These are phyloP conservation scores for Leucozona laternaria DNA, from an alignment of 2,888 invertebrate genomes.

Conservation along the genomic window DNA sequence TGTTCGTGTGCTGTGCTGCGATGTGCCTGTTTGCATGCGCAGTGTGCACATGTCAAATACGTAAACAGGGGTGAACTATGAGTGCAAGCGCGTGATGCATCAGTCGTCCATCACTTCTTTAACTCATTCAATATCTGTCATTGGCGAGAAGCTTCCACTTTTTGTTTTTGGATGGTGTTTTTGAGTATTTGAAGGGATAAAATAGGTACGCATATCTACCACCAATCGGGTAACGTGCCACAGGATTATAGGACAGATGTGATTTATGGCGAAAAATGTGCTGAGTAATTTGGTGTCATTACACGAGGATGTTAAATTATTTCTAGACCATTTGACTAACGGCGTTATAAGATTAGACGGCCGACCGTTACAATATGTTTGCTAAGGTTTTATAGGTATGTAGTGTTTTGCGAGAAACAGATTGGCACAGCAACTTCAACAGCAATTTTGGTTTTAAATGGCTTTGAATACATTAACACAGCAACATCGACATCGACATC, in stretches of 20 bases:
- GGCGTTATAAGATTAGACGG: not conserved
- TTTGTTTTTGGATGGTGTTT: conserved; percentile 25
- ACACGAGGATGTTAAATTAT: conserved; percentile 56
- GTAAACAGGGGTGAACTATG: conserved; percentile 70
- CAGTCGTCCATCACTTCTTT: conserved; percentile 57
- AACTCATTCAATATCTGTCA: conserved; percentile 40
- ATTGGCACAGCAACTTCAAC: too few relatives aligned
- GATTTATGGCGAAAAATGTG: conserved; percentile 66
- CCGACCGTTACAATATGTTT: not conserved
- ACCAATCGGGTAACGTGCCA: conserved; percentile 27
- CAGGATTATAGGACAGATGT: conserved; percentile 64
- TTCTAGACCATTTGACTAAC: conserved; percentile 35
- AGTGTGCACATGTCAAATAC: conserved; percentile 55
- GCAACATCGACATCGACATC: too few relatives aligned
- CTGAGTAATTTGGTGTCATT: conserved; percentile 69
- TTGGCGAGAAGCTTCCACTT: conserved; percentile 49
- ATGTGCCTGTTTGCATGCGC: conserved; percentile 29
- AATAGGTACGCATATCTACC: too few relatives aligned
- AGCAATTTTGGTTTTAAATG: too few relatives aligned
- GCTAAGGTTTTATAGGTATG: not conserved
- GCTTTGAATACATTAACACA: too few relatives aligned
- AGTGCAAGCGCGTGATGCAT: conserved; percentile 51
- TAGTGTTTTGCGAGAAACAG: too few relatives aligned
- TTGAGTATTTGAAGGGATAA: conserved; percentile 25
- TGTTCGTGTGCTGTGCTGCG: conserved; percentile 1